Conservation (phyloP, 2,113 vertebrate species). For the Craseonycteris thonglongyai region DNA sequence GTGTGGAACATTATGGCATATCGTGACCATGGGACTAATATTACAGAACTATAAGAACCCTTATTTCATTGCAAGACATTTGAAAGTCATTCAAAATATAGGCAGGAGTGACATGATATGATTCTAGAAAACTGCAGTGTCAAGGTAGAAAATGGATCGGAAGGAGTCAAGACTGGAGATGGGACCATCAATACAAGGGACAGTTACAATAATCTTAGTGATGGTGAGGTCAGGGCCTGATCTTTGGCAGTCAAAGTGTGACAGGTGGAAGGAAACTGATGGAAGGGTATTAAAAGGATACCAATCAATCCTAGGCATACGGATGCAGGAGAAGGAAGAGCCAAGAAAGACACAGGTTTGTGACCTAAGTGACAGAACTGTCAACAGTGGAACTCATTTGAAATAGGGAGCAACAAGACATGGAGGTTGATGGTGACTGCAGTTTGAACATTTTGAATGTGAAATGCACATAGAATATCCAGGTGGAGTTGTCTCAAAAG, state of each 20-base stretch:
- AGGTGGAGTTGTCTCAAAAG: background rate
- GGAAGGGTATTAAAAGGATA: background rate
- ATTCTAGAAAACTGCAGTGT: background rate
- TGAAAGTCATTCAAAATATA: background rate
- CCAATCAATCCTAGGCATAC: background rate
- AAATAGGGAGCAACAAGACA: background rate
- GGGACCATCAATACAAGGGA: background rate
- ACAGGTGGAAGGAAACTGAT: background rate
- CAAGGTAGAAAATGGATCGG: background rate
- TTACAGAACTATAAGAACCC: background rate
- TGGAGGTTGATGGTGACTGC: accelerated
- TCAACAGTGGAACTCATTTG: background rate
- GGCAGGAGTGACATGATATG: background rate
- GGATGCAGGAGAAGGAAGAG: background rate
- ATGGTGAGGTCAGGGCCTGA: background rate
- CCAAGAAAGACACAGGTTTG: background rate
- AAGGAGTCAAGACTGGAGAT: background rate
- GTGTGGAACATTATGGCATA: background rate
- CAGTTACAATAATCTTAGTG: no score
- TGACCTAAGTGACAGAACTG: background rate
- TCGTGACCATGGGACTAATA: background rate
- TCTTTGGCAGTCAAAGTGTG: accelerated
- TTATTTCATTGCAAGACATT: background rate
- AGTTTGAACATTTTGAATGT: background rate
- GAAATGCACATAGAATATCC: background rate